Percentiles rank a stretch among this genome's conserved stretches.
These are phyloP conservation scores for Karalla daura DNA, from an alignment of 2,797 vertebrate genomes.

Conservation along the genomic window DNA sequence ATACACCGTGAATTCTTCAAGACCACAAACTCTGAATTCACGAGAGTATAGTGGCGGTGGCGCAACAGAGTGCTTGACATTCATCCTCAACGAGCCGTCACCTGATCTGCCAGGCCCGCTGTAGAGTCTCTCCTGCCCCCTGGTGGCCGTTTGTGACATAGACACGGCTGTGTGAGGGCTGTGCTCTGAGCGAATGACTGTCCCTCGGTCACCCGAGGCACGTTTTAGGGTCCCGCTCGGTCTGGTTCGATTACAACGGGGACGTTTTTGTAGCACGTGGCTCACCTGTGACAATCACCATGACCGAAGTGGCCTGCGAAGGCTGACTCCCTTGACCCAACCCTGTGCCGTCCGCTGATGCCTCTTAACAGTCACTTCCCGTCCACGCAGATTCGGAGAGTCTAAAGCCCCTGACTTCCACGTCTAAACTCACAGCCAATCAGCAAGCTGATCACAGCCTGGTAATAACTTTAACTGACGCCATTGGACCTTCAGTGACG, in stretches of 20 bases:
- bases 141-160: conserved; percentile 33
- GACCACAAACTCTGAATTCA: background rate
- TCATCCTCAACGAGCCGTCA: conserved; percentile 19
- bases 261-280: background rate
- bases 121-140: conserved; percentile 57
- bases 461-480: too few relatives aligned
- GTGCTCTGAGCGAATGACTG: conserved; percentile 24
- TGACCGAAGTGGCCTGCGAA: background rate
- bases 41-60: conserved; percentile 15
- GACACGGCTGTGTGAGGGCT: background rate
- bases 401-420: conserved; percentile 12
- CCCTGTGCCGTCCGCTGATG: background rate
- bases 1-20: background rate
- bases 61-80: conserved; percentile 14
- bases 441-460: background rate
- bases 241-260: too few relatives aligned
- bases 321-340: background rate
- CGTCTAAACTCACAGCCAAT: background rate
- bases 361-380: conserved; percentile 1
- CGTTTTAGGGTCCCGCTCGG: conserved; percentile 14
- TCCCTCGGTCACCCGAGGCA: conserved; percentile 46
- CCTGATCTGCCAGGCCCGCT: conserved; percentile 7
- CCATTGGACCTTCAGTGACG: too few relatives aligned
- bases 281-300: background rate
- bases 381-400: conserved; percentile 5